A percentile compares a stretch with the other conserved stretches of the same genome.
Evolutionary conservation across 2,113 vertebrate genomes (phyloP).

Genomic region (Brienomyrus brachyistius): DNA sequence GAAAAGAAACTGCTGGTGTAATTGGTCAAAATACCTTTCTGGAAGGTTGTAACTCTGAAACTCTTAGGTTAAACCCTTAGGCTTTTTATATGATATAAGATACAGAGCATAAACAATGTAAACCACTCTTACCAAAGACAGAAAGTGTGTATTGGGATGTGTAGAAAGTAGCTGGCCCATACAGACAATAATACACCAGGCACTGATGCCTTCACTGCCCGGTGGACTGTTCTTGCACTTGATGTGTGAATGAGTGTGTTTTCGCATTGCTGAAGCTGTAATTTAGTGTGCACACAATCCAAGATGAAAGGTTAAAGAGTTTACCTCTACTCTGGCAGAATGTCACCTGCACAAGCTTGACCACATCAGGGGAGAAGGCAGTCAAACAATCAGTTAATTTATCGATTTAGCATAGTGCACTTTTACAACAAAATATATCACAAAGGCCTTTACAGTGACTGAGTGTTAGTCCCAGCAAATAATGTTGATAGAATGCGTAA

Average conservation of each 20-base stretch:
- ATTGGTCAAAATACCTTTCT: not conserved
- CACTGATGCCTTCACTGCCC: not conserved
- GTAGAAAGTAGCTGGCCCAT: not conserved
- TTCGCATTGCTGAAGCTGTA: constrained; percentile 36
- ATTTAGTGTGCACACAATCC: constrained; percentile 48
- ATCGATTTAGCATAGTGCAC: not conserved
- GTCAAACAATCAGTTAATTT: constrained; percentile 16
- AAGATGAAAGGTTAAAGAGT: constrained; percentile 67
- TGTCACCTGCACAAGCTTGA: constrained; percentile 20
- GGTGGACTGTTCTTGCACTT: constrained; percentile 30
- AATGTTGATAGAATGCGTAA: not conserved
- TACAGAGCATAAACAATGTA: not conserved
- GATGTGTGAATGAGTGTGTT: constrained; percentile 27
- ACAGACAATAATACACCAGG: not conserved
- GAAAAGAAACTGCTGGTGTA: not conserved
- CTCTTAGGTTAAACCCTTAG: not conserved
- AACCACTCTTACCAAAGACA: not conserved
- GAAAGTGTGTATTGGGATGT: not conserved
- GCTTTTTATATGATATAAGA: not conserved
- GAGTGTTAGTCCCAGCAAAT: not conserved
- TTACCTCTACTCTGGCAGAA: constrained; percentile 48
- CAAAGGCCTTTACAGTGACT: not conserved
- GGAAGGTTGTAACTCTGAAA: not conserved
- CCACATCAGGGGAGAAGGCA: constrained; percentile 10
- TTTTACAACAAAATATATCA: not conserved